Percentiles rank a stretch among this genome's conserved stretches.
Conservation (phyloP, 2,797 vertebrate genomes). For the Clarias platycephalus region DNA sequence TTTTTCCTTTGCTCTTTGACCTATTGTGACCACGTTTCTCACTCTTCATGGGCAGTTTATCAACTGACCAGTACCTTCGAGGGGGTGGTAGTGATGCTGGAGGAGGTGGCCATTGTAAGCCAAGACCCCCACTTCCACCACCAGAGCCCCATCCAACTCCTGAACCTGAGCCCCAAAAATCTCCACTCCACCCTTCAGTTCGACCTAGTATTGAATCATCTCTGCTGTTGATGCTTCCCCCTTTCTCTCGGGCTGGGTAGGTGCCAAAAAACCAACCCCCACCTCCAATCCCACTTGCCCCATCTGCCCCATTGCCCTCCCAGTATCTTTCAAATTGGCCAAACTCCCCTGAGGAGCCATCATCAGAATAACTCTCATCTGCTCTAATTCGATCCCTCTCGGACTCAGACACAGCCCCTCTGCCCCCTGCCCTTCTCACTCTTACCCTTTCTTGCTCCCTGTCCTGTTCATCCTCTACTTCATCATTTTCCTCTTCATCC, state of each 20-base stretch:
- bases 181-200: conserved; percentile 73
- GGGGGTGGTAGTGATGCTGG: conserved; percentile 76
- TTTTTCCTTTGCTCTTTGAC: conserved; percentile 60
- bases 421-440: conserved; percentile 60
- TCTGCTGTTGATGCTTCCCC: conserved; percentile 78
- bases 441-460: conserved; percentile 59
- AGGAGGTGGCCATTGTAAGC: conserved; percentile 72
- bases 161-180: conserved; percentile 76
- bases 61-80: conserved; percentile 89
- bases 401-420: conserved; percentile 73
- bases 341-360: conserved; percentile 79
- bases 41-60: conserved; percentile 83
- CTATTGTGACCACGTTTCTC: conserved; percentile 64
- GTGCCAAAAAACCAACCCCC: conserved; percentile 82
- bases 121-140: conserved; percentile 75
- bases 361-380: conserved; percentile 73
- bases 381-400: conserved; percentile 68
- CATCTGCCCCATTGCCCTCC: conserved; percentile 70
- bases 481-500: conserved; percentile 61
- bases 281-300: conserved; percentile 71
- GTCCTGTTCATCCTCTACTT: conserved; percentile 63
- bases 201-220: conserved; percentile 76
- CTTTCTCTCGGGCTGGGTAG: conserved; percentile 79
- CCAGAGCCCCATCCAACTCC: conserved; percentile 75
- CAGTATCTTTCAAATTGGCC: conserved; percentile 80